Percentiles rank a stretch among this genome's conserved stretches.
These are phyloP conservation scores for Pogona vitticeps DNA, from an alignment of 2,113 vertebrate genomes.

Conservation along the genomic window DNA sequence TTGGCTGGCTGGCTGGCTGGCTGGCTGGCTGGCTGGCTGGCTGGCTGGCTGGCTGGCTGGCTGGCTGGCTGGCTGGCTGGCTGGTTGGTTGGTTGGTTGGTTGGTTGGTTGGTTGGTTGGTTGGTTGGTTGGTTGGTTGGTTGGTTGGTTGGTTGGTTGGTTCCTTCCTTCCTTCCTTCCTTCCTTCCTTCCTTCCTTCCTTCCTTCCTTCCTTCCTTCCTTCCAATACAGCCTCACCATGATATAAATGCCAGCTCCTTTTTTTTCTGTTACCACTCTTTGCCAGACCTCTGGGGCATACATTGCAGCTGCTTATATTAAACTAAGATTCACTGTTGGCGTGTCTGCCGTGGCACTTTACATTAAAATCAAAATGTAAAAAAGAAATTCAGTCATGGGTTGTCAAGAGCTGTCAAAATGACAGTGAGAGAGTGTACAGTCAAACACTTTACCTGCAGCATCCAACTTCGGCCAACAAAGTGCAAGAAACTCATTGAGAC, in stretches of 20 bases:
- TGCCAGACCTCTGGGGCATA: slow-evolving; percentile 10
- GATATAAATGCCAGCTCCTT: not conserved
- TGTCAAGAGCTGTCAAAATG: slow-evolving; percentile 39
- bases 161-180: no score
- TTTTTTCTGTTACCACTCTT: not conserved
- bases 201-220: not conserved
- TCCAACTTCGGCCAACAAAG: slow-evolving; percentile 22
- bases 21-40: no score
- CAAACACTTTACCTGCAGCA: not conserved
- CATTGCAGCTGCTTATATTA: slow-evolving; percentile 21
- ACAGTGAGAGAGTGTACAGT: slow-evolving; percentile 16
- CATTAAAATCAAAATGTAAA: slow-evolving; percentile 41
- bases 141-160: no score
- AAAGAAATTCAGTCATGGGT: slow-evolving; percentile 40
- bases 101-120: no score
- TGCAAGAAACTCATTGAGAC: not conserved
- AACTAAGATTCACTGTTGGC: not conserved
- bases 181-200: no score
- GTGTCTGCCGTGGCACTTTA: slow-evolving; percentile 17
- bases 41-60: no score
- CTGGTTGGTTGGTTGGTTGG: no score
- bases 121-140: no score
- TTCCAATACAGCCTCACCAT: not conserved
- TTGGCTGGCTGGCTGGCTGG: no score
- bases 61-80: no score